These are phyloP conservation scores for Mixornis gularis DNA, from an alignment of 2,113 vertebrate genomes.

Conservation along the genomic window DNA sequence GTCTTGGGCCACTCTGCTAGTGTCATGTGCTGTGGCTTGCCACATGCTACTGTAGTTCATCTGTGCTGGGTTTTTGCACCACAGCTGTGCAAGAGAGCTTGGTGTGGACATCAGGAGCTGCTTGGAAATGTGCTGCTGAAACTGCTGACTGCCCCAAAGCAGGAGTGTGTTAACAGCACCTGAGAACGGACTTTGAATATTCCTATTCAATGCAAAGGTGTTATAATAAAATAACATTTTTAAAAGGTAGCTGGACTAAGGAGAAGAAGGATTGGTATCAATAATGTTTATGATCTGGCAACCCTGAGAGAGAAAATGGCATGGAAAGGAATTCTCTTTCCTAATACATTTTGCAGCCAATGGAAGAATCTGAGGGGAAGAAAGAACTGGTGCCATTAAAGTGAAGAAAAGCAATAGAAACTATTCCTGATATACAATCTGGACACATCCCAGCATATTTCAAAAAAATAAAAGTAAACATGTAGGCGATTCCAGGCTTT, in stretches of 20 bases:
- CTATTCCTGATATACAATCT: background rate
- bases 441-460: background rate
- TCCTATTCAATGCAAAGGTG: background rate
- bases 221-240: background rate
- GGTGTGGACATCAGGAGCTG: background rate
- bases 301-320: background rate
- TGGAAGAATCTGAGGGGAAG: background rate
- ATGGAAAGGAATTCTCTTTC: background rate
- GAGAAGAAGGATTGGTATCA: background rate
- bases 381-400: background rate
- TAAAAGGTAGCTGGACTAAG: background rate
- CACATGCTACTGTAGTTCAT: background rate
- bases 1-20: accelerated
- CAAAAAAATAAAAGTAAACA: conserved; percentile 5
- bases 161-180: background rate
- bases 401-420: background rate
- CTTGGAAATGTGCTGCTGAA: background rate
- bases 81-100: background rate
- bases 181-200: background rate
- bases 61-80: background rate
- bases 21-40: background rate
- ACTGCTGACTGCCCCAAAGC: background rate
- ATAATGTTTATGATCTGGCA: background rate
- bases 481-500: background rate
- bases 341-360: background rate